These are phyloP conservation scores for Tenrec ecaudatus DNA, from an alignment of 2,113 vertebrate genomes.

Conservation along the genomic window DNA sequence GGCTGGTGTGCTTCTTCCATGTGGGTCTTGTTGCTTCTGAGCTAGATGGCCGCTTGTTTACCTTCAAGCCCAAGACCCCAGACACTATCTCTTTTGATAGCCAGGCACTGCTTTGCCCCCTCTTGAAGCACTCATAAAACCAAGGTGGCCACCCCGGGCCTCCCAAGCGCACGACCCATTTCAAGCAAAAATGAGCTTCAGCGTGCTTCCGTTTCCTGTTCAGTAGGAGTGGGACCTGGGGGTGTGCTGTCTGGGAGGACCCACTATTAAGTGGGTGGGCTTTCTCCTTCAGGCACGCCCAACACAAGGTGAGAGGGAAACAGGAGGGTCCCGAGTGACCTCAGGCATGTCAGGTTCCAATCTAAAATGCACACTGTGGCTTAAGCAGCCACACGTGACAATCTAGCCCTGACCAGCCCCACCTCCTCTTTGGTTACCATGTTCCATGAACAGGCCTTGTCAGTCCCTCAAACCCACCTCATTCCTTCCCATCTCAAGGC, in stretches of 20 bases:
- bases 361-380: neutral
- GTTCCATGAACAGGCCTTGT: neutral
- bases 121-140: constrained; percentile 1
- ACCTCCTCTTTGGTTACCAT: neutral
- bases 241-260: neutral
- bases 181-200: constrained; percentile 10
- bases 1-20: no score
- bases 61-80: no score
- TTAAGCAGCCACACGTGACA: neutral
- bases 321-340: neutral
- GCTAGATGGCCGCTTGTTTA: no score
- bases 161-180: neutral
- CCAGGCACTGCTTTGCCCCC: neutral
- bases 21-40: no score
- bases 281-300: neutral
- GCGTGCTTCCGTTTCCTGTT: neutral
- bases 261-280: no score
- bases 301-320: neutral
- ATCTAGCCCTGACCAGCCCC: neutral
- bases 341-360: neutral
- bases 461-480: neutral
- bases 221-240: neutral
- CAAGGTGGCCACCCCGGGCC: neutral
- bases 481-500: neutral
- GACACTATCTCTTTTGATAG: no score